A percentile compares a stretch with the other conserved stretches of the same genome.
phyloP scores from a whole-genome alignment of 2,113 vertebrate genomes.

The Centropus bengalensis region DNA sequence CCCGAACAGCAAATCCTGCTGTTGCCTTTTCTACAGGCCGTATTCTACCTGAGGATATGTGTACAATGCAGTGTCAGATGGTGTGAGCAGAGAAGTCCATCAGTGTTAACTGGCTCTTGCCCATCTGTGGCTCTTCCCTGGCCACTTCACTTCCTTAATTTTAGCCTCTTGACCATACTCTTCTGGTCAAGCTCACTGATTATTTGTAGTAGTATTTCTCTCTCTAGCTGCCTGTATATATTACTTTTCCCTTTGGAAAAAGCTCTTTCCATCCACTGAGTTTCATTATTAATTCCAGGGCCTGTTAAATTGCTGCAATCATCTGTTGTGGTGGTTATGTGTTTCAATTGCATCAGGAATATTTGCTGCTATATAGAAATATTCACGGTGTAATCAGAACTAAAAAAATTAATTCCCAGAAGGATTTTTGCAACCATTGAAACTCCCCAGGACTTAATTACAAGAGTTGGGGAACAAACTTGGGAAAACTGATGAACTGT shows the following conservation, averaged over 20 bases:
- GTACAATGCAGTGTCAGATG: background rate
- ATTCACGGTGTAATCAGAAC: background rate
- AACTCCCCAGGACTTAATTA: conserved; percentile 27
- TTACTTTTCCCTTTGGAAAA: conserved; percentile 3
- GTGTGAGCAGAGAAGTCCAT: background rate
- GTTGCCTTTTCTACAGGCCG: background rate
- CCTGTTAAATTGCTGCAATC: background rate
- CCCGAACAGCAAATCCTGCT: background rate
- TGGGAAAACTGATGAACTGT: conserved; percentile 41
- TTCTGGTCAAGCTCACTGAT: background rate
- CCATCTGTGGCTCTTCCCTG: background rate
- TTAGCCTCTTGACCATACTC: background rate
- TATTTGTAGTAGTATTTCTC: background rate
- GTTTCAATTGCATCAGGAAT: conserved; percentile 19
- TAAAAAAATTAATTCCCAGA: conserved; percentile 6
- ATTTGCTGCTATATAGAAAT: conserved; percentile 31
- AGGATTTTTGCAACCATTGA: conserved; percentile 1
- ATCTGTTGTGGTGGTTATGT: background rate
- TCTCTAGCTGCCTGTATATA: background rate
- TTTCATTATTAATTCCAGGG: conserved; percentile 9
- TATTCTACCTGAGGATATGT: background rate
- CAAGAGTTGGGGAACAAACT: conserved; percentile 17
- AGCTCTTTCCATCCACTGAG: background rate
- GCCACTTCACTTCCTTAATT: background rate
- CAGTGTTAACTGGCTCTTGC: background rate